A percentile compares a stretch with the other conserved stretches of the same genome.
Evolutionary conservation across 2,888 invertebrate species (phyloP).

Genomic region (Portevinia maculata): DNA sequence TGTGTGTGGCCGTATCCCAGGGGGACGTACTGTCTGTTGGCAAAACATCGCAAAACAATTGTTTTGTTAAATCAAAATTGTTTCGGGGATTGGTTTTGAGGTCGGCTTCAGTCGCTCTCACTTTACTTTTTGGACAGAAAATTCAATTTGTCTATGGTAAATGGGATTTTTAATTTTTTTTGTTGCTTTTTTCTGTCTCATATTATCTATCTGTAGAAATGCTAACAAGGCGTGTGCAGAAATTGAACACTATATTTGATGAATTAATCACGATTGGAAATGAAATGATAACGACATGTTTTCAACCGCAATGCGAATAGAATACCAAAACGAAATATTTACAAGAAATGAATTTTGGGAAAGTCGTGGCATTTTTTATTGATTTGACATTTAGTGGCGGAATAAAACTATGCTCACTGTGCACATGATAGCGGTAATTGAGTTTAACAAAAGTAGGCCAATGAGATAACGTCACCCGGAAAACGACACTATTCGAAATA

Average conservation of each 20-base stretch:
- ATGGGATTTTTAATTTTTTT: not conserved
- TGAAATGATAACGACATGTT: constrained; percentile 14
- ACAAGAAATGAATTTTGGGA: no score
- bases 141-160: constrained; percentile 16
- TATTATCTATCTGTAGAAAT: not conserved
- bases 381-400: no score
- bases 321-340: no score
- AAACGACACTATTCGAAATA: no score
- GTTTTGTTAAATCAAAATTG: constrained; percentile 16
- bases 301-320: not conserved
- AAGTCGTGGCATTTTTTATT: no score
- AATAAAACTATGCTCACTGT: no score
- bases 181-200: not conserved
- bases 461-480: no score
- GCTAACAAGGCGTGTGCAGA: constrained; percentile 21
- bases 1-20: not conserved
- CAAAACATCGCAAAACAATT: constrained; percentile 9
- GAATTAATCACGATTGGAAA: constrained; percentile 42
- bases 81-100: constrained; percentile 8
- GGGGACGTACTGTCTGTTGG: not conserved
- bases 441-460: no score
- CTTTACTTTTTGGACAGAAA: constrained; percentile 7
- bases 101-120: not conserved
- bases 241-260: constrained; percentile 40
- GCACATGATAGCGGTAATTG: no score